Conservation (phyloP, 2,113 vertebrate genomes). For the Astur gentilis region DNA sequence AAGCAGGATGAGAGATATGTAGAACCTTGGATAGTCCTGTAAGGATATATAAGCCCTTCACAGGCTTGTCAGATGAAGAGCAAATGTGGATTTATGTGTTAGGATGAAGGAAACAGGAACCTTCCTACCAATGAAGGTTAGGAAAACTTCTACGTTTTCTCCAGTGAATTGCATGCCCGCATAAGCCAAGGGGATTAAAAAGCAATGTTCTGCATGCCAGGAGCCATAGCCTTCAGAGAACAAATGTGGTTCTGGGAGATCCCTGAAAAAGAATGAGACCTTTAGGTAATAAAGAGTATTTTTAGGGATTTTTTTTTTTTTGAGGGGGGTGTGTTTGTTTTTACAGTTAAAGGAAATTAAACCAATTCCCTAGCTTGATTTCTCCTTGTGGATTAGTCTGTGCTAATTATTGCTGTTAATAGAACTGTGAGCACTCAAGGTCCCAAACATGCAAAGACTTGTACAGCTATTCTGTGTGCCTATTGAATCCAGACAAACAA, state of each 20-base stretch:
- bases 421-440: neutral
- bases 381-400: neutral
- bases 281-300: neutral
- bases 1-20: neutral
- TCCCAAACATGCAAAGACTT: neutral
- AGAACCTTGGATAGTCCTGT: constrained; percentile 9
- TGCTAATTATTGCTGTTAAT: constrained; percentile 24
- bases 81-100: constrained; percentile 9
- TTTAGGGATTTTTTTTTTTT: neutral
- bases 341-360: neutral
- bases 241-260: neutral
- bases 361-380: neutral
- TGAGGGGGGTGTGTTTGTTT: neutral
- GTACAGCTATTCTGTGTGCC: neutral
- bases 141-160: neutral
- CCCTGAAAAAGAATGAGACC: neutral
- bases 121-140: neutral
- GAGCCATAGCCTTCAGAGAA: neutral
- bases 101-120: neutral
- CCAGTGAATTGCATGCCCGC: neutral
- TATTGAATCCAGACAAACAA: neutral
- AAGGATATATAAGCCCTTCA: constrained; percentile 15
- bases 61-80: neutral
- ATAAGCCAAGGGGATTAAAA: neutral
- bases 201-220: neutral